phyloP scores from a whole-genome alignment of 1,140 invertebrate genomes.

The Orussus abietinus region DNA sequence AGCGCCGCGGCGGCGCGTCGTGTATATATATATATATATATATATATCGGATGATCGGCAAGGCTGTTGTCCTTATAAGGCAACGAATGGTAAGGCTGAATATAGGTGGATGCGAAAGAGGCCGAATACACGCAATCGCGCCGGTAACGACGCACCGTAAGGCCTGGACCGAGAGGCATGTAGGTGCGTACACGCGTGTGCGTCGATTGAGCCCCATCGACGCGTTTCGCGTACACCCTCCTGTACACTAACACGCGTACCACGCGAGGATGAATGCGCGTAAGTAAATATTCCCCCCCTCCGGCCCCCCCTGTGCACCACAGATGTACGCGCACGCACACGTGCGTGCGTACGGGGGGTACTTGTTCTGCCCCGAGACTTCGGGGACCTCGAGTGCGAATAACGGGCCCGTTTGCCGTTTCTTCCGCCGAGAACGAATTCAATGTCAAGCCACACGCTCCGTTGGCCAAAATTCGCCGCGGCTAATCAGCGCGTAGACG shows the following conservation, averaged over 20 bases:
- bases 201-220: too few species aligned
- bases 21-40: too few species aligned
- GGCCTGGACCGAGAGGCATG: not conserved
- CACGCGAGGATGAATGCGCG: too few species aligned
- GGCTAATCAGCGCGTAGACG: not conserved
- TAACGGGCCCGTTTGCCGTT: too few species aligned
- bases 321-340: too few species aligned
- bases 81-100: conserved; percentile 21
- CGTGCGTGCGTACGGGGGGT: not conserved
- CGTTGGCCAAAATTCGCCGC: not conserved
- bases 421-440: not conserved
- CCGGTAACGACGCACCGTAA: not conserved
- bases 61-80: conserved; percentile 30
- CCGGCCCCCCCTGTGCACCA: too few species aligned
- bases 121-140: conserved; percentile 25
- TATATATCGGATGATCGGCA: conserved; percentile 28
- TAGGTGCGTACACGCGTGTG: too few species aligned
- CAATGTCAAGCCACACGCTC: not conserved
- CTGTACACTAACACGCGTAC: not conserved
- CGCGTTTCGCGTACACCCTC: not conserved
- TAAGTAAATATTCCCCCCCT: too few species aligned
- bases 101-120: conserved; percentile 31
- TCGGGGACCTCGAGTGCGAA: too few species aligned
- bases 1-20: not conserved
- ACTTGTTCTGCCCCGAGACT: not conserved